phyloP scores from a whole-genome alignment of 2,888 invertebrate species.

The Myathropa florea region DNA sequence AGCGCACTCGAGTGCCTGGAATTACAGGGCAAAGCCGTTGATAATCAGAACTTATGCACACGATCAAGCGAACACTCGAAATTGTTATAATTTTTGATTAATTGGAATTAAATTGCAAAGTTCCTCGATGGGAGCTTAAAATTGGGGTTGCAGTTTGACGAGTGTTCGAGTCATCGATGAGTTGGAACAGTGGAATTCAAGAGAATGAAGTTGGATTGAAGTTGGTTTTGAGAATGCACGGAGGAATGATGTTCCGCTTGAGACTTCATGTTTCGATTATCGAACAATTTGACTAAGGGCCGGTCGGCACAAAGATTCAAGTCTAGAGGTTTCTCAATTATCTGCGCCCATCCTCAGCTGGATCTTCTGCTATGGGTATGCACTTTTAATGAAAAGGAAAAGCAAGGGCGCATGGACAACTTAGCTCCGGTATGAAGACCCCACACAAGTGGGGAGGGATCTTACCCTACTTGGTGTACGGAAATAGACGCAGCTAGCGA shows the following conservation, averaged over 20 bases:
- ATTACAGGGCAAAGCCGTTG: slow-evolving; percentile 18
- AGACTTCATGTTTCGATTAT: background rate
- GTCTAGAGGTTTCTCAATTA: no score
- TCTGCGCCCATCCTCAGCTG: background rate
- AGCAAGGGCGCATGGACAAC: no score
- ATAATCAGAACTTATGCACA: slow-evolving; percentile 32
- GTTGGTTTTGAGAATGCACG: background rate
- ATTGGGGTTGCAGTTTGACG: background rate
- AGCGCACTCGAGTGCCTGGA: background rate
- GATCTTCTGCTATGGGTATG: no score
- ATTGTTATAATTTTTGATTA: slow-evolving; percentile 26
- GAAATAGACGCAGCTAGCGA: no score
- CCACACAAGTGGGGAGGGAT: no score
- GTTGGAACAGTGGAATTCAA: background rate
- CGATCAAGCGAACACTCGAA: slow-evolving; percentile 23
- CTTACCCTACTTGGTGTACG: no score
- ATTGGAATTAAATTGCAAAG: slow-evolving; percentile 44
- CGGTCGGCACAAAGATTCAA: background rate
- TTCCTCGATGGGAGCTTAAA: background rate
- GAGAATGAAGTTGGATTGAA: background rate
- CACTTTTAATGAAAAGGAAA: no score
- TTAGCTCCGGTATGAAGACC: no score
- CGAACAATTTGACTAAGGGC: background rate
- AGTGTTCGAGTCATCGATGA: background rate
- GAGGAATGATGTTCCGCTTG: no score